Conservation (phyloP, 2,888 invertebrate species). For the Labia minor region DNA sequence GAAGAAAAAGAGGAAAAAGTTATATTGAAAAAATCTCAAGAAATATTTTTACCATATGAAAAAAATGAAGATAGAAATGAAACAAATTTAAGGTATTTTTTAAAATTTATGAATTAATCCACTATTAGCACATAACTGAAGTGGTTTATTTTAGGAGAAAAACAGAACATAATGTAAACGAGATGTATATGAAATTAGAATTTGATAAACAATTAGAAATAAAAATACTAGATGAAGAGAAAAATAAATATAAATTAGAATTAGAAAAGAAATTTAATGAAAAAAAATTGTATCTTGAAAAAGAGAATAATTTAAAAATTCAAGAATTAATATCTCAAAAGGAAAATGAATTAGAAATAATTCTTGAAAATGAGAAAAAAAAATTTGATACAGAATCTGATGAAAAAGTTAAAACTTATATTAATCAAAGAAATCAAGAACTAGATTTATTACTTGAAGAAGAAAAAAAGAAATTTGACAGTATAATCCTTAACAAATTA, state of each 20-base stretch:
- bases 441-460: conserved; percentile 29
- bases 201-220: conserved; percentile 40
- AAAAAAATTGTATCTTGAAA: conserved; percentile 17
- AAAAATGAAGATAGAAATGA: conserved; percentile 18
- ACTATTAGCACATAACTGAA: conserved; percentile 4
- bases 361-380: conserved; percentile 26
- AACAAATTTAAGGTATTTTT: conserved; percentile 31
- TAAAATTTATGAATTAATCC: conserved; percentile 20
- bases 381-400: conserved; percentile 35
- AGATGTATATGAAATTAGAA: conserved; percentile 32
- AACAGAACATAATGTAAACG: conserved; percentile 32
- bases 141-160: conserved; percentile 20
- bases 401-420: conserved; percentile 27
- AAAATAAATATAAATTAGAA: conserved; percentile 33
- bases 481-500: conserved; percentile 20
- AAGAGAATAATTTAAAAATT: conserved; percentile 19
- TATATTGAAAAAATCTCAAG: conserved; percentile 30
- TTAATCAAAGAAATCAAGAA: conserved; percentile 30
- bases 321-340: conserved; percentile 14
- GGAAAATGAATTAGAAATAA: conserved; percentile 19
- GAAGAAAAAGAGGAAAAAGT: conserved; percentile 32
- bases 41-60: conserved; percentile 21
- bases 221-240: conserved; percentile 40
- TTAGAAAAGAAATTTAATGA: conserved; percentile 23
- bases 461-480: conserved; percentile 22